A percentile compares a stretch with the other conserved stretches of the same genome.
Evolutionary conservation across 2,888 invertebrate species (phyloP).

Genomic region (Alloscopus bannaensis): DNA sequence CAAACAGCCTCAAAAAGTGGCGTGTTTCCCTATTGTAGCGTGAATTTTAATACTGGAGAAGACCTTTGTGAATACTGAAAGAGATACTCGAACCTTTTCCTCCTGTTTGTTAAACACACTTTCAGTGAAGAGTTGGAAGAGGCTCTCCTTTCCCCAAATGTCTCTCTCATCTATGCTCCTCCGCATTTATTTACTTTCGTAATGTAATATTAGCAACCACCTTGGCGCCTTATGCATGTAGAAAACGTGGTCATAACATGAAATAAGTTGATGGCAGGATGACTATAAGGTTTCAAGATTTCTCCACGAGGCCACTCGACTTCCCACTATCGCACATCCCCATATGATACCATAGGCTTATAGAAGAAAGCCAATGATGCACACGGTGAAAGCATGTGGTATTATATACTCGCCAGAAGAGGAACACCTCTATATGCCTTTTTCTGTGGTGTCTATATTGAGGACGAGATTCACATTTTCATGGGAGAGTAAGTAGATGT

Average conservation of each 20-base stretch:
- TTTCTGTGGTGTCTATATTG: too few species aligned
- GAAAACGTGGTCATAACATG: constrained; percentile 29
- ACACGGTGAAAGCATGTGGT: too few species aligned
- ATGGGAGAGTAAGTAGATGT: not conserved
- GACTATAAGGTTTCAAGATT: constrained; percentile 28
- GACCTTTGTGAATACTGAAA: not conserved
- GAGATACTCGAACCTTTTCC: constrained; percentile 4
- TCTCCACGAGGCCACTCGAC: not conserved
- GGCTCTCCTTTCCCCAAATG: not conserved
- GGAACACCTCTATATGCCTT: too few species aligned
- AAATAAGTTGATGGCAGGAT: constrained; percentile 31
- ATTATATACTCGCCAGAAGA: too few species aligned
- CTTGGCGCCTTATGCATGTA: constrained; percentile 5
- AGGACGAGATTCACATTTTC: too few species aligned
- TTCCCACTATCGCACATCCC: constrained; percentile 15
- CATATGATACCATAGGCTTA: too few species aligned
- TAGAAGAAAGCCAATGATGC: too few species aligned
- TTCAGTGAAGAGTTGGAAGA: too few species aligned
- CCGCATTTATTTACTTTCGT: constrained; percentile 54
- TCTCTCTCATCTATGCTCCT: constrained; percentile 2
- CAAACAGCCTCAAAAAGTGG: too few species aligned
- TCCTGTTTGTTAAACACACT: too few species aligned
- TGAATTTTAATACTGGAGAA: not conserved
- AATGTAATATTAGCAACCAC: constrained; percentile 37
- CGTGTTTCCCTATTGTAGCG: too few species aligned